These are phyloP conservation scores for Schizotus pectinicornis DNA, from an alignment of 2,888 invertebrate genomes.

Conservation along the genomic window DNA sequence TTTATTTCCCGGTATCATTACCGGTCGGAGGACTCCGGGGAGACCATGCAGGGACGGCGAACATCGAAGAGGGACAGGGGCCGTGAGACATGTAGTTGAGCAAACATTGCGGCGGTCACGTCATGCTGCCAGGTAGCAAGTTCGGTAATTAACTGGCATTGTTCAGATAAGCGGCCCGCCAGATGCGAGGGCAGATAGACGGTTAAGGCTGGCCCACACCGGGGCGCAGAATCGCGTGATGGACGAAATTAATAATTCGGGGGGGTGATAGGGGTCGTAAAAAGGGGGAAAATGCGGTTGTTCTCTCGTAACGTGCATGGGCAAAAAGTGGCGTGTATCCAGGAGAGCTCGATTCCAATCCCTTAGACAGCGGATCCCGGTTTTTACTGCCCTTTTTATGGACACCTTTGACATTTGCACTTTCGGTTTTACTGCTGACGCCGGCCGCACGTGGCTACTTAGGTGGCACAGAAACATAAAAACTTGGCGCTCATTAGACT, in stretches of 20 bases:
- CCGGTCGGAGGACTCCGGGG: conserved; percentile 21
- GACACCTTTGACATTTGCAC: conserved; percentile 41
- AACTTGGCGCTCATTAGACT: conserved; percentile 23
- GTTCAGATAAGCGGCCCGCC: conserved; percentile 52
- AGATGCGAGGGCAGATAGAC: conserved; percentile 44
- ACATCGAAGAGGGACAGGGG: not conserved
- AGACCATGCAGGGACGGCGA: conserved; percentile 6
- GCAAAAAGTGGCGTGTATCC: conserved; percentile 24
- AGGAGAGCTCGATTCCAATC: conserved; percentile 21
- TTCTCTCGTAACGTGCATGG: conserved; percentile 23
- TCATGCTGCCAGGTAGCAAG: conserved; percentile 53
- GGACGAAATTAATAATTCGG: too few relatives aligned
- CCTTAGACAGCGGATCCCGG: conserved; percentile 24
- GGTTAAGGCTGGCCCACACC: too few relatives aligned
- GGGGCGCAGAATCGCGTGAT: too few relatives aligned
- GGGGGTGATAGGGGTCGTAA: too few relatives aligned
- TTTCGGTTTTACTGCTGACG: conserved; percentile 35
- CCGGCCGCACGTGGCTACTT: conserved; percentile 30
- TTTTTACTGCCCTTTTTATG: conserved; percentile 40
- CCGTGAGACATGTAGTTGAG: conserved; percentile 38
- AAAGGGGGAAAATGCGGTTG: conserved; percentile 14
- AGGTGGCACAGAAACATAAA: conserved; percentile 15
- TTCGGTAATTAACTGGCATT: conserved; percentile 55
- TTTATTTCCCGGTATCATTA: conserved; percentile 13
- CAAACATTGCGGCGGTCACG: conserved; percentile 50